A percentile compares a stretch with the other conserved stretches of the same genome.
Evolutionary conservation across 2,113 vertebrate genomes (phyloP).

Genomic region (Malurus cyaneus): DNA sequence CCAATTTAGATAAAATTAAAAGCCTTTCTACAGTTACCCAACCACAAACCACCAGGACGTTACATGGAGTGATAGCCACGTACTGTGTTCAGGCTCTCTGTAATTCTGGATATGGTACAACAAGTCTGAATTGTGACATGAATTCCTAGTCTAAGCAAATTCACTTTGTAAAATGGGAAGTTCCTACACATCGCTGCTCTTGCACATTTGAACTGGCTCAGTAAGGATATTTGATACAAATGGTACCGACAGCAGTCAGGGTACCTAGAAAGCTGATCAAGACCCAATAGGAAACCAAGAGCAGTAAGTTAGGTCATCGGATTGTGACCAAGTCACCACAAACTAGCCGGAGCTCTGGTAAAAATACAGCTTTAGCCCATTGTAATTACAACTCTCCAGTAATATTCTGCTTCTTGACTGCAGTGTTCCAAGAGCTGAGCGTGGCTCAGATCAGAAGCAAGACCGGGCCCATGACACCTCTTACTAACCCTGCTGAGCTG

Average conservation of each 20-base stretch:
- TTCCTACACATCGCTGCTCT: neutral
- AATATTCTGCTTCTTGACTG: neutral
- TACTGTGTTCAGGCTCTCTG: neutral
- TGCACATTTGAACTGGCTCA: neutral
- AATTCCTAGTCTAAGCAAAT: neutral
- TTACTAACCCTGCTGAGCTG: neutral
- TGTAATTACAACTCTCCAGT: neutral
- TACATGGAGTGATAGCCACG: neutral
- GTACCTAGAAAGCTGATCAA: neutral
- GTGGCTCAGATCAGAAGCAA: neutral
- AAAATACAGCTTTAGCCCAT: neutral
- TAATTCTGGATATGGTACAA: neutral
- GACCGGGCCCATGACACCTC: neutral
- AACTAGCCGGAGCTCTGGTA: neutral
- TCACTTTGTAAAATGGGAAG: neutral
- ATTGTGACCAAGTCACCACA: accelerated
- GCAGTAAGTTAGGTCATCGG: neutral
- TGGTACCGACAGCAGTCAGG: neutral
- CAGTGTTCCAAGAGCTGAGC: neutral
- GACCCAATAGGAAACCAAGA: neutral
- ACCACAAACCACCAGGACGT: neutral
- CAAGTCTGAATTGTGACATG: neutral
- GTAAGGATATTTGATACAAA: neutral
- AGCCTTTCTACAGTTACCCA: neutral
- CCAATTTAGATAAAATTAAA: neutral